Percentiles rank a stretch among this genome's conserved stretches.
Conservation (phyloP, 2,797 vertebrate species). For the Anguilla megastoma region DNA sequence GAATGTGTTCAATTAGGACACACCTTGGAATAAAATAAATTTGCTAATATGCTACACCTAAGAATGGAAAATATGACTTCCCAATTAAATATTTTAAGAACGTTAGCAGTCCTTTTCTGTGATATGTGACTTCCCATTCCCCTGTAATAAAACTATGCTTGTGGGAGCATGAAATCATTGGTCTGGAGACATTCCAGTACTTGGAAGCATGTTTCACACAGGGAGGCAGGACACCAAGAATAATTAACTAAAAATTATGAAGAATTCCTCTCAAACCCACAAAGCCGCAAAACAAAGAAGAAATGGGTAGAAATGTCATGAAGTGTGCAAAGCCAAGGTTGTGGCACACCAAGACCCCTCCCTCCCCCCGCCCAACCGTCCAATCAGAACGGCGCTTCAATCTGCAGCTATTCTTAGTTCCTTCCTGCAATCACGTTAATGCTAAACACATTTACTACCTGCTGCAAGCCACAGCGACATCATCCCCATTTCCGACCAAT, state of each 20-base stretch:
- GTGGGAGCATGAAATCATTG: not conserved
- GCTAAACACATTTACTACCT: constrained; percentile 22
- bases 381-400: not conserved
- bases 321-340: not conserved
- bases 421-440: constrained; percentile 1
- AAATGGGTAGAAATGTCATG: not conserved
- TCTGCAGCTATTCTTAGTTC: constrained; percentile 14
- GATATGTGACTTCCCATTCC: not conserved
- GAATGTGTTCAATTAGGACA: not conserved
- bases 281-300: not conserved
- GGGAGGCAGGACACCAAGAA: not conserved
- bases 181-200: not conserved
- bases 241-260: not conserved
- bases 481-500: not conserved
- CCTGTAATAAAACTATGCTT: not conserved
- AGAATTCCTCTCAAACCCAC: not conserved
- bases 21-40: not conserved
- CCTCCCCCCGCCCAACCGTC: not conserved
- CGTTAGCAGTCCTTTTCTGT: not conserved
- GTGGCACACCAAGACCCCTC: not conserved
- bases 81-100: not conserved
- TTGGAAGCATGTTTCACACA: not conserved
- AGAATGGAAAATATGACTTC: constrained; percentile 12
- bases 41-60: not conserved
- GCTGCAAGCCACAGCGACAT: not conserved